Evolutionary conservation across 2,888 invertebrate genomes (phyloP).

Genomic region (Metallyticus violacea): DNA sequence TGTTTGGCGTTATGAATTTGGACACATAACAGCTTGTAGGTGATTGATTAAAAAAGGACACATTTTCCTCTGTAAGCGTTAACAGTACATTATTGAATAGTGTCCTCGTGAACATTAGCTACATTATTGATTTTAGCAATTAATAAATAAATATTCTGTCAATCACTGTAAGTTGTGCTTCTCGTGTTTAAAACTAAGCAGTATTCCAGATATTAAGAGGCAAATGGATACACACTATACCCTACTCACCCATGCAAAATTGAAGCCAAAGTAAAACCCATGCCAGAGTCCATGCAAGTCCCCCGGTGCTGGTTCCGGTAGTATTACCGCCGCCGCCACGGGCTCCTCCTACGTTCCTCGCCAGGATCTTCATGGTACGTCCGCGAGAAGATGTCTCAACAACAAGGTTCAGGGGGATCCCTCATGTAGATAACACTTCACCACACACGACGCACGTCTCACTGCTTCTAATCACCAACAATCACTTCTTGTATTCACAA

Average conservation of each 20-base stretch:
- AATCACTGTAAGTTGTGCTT: no score
- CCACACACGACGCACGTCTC: background rate
- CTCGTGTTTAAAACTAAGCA: no score
- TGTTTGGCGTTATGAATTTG: no score
- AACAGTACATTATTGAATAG: no score
- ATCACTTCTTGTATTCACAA: background rate
- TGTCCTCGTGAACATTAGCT: no score
- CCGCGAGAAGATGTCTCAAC: background rate
- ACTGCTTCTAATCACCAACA: background rate
- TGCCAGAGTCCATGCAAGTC: background rate
- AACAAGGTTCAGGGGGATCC: background rate
- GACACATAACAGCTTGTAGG: no score
- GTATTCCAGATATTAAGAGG: no score
- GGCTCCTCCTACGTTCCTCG: background rate
- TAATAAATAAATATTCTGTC: no score
- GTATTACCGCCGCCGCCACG: background rate
- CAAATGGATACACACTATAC: no score
- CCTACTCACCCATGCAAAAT: constrained; percentile 5
- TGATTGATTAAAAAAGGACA: no score
- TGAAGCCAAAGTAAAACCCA: background rate
- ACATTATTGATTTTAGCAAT: no score
- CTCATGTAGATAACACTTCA: background rate
- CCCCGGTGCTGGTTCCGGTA: background rate
- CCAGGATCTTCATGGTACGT: background rate
- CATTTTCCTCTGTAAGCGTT: no score